These are phyloP conservation scores for Urocynchramus pylzowi DNA, from an alignment of 2,113 vertebrate species.

Conservation along the genomic window DNA sequence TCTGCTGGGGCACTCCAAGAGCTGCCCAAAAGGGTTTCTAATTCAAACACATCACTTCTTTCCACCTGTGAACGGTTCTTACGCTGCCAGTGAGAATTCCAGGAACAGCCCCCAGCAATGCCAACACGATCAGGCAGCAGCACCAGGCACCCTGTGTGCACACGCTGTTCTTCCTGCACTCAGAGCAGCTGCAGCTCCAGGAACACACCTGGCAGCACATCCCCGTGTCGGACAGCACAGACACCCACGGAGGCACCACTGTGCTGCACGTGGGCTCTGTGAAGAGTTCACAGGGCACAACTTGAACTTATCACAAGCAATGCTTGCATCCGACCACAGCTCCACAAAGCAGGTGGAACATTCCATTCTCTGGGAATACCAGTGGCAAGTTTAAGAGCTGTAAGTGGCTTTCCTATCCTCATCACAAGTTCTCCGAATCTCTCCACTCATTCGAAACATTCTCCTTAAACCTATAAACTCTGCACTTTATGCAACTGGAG, in stretches of 20 bases:
- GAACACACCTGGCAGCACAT: background rate
- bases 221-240: background rate
- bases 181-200: background rate
- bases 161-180: accelerated
- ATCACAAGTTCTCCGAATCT: background rate
- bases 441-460: background rate
- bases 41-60: background rate
- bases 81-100: background rate
- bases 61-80: background rate
- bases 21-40: background rate
- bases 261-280: background rate
- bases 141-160: background rate
- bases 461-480: background rate
- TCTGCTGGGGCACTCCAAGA: background rate
- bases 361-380: background rate
- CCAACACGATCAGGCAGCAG: background rate
- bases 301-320: background rate
- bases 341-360: background rate
- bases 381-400: background rate
- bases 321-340: background rate
- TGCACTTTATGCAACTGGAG: background rate
- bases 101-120: background rate
- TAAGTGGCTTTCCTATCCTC: background rate
- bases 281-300: background rate
- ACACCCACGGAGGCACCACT: background rate